A percentile compares a stretch with the other conserved stretches of the same genome.
Evolutionary conservation across 2,797 vertebrate genomes (phyloP).

Genomic region (Macroramphosus scolopax): DNA sequence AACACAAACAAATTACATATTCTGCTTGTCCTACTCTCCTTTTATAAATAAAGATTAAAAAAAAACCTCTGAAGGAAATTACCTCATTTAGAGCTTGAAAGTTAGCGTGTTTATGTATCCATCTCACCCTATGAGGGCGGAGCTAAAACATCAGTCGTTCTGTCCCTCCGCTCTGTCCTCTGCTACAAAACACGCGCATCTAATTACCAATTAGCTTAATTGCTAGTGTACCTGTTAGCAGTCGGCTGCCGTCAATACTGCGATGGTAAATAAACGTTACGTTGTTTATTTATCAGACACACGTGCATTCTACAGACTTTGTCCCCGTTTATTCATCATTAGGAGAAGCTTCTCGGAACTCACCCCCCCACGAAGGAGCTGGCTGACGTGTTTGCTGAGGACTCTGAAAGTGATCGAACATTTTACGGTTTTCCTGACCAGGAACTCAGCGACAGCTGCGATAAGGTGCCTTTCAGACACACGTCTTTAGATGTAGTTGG

Average conservation of each 20-base stretch:
- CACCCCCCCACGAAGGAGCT: constrained; percentile 20
- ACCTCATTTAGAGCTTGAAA: no score
- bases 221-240: constrained; percentile 1
- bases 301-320: accelerated
- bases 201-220: constrained; percentile 24
- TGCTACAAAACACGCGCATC: constrained; percentile 10
- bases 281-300: accelerated
- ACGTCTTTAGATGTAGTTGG: no score
- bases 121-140: background rate
- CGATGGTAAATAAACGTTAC: constrained; percentile 24
- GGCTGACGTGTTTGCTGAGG: constrained; percentile 65
- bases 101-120: accelerated
- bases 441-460: constrained; percentile 40
- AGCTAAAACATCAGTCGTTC: background rate
- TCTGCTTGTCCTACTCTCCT: no score
- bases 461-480: no score
- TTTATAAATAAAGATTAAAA: no score
- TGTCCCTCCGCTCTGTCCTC: background rate
- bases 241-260: background rate
- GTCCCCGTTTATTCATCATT: background rate
- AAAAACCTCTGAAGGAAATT: no score
- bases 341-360: constrained; percentile 23
- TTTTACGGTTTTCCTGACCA: constrained; percentile 75
- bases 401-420: constrained; percentile 66
- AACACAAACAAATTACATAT: no score